Percentiles rank a stretch among this genome's conserved stretches.
These are phyloP conservation scores for Acestrorhynchus altus DNA, from an alignment of 2,797 vertebrate species.

Conservation along the genomic window DNA sequence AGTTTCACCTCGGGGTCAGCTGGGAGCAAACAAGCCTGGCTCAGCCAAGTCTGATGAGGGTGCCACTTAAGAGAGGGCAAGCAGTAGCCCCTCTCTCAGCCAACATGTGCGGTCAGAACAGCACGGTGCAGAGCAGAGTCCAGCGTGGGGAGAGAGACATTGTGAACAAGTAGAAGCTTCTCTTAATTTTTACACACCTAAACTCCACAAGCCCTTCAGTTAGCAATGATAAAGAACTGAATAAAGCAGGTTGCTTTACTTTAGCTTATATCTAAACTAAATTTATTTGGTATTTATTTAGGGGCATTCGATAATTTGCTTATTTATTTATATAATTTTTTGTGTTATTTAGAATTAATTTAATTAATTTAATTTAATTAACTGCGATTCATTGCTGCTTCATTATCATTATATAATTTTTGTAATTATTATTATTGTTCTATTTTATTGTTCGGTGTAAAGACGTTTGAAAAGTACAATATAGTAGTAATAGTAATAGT, in stretches of 20 bases:
- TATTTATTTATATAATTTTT: not conserved
- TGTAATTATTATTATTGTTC: too few species aligned
- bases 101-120: constrained; percentile 47
- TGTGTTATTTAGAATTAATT: too few species aligned
- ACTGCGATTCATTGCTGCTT: too few species aligned
- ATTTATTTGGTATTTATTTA: not conserved
- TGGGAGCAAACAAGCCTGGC: constrained; percentile 57
- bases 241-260: not conserved
- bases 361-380: too few species aligned
- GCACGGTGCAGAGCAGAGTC: constrained; percentile 5
- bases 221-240: not conserved
- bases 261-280: not conserved
- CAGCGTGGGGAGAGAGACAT: not conserved
- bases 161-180: not conserved
- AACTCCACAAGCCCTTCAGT: not conserved
- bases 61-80: constrained; percentile 41
- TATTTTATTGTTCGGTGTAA: too few species aligned
- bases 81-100: constrained; percentile 31
- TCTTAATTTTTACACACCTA: not conserved
- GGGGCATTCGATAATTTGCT: not conserved
- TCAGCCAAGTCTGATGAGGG: constrained; percentile 58
- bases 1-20: constrained; percentile 59
- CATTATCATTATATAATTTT: too few species aligned
- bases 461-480: too few species aligned
- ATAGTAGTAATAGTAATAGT: too few species aligned